phyloP scores from a whole-genome alignment of 2,797 vertebrate species.

The Cuniculus paca region DNA sequence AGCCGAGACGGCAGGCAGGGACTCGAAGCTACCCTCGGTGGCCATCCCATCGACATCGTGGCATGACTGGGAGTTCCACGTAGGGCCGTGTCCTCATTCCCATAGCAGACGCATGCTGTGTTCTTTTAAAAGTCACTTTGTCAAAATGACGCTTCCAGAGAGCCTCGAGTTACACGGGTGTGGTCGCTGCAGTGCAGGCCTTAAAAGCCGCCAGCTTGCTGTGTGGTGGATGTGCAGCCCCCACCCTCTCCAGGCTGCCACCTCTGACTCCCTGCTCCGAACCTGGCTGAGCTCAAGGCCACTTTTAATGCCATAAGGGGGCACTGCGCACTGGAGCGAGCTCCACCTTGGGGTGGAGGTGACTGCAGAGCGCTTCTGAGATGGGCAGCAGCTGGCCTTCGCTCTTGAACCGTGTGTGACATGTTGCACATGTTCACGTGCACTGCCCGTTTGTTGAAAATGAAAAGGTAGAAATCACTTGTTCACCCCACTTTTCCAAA shows the following conservation, averaged over 20 bases:
- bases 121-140: slow-evolving; percentile 80
- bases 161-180: slow-evolving; percentile 68
- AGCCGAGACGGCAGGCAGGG: accelerated
- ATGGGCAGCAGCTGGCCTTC: background rate
- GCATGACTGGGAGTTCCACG: background rate
- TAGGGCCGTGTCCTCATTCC: slow-evolving; percentile 48
- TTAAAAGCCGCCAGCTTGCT: slow-evolving; percentile 72
- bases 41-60: slow-evolving; percentile 17
- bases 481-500: background rate
- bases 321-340: background rate
- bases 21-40: background rate
- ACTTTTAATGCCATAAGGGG: slow-evolving; percentile 47
- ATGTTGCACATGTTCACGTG: background rate
- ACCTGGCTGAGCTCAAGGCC: background rate
- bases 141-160: slow-evolving; percentile 81
- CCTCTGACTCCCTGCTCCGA: background rate
- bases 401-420: background rate
- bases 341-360: slow-evolving; percentile 56
- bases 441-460: background rate
- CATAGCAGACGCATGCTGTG: slow-evolving; percentile 61
- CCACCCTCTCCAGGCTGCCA: background rate
- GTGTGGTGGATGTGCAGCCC: background rate
- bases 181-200: slow-evolving; percentile 49
- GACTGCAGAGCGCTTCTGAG: slow-evolving; percentile 32
- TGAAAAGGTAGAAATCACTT: background rate